phyloP scores from a whole-genome alignment of 1,140 invertebrate genomes.

The Magallana ariakensis region DNA sequence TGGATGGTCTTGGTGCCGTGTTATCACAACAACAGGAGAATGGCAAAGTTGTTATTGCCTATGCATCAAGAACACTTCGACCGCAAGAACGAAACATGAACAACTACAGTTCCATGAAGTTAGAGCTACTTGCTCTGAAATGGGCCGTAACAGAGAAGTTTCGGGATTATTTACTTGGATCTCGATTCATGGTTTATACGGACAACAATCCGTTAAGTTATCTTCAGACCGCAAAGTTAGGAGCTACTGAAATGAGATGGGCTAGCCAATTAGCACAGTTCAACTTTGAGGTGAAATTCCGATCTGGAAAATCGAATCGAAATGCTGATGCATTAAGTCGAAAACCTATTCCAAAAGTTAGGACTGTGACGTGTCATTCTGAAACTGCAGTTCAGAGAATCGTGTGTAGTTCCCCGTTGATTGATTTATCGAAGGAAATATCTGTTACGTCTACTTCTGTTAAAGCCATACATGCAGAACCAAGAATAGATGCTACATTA shows the following conservation, averaged over 20 bases:
- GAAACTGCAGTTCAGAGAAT: conserved; percentile 27
- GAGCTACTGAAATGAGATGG: conserved; percentile 62
- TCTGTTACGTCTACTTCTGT: not conserved
- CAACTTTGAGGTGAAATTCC: conserved; percentile 58
- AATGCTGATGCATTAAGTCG: conserved; percentile 56
- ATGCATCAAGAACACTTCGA: not conserved
- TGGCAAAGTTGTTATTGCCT: not conserved
- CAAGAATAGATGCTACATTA: not conserved
- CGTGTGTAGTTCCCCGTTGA: not conserved
- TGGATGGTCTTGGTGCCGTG: not conserved
- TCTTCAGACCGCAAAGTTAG: conserved; percentile 56
- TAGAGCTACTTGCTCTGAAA: too few species aligned
- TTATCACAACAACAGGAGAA: conserved; percentile 1
- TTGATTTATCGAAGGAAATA: not conserved
- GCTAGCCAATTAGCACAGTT: conserved; percentile 59
- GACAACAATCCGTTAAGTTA: too few species aligned
- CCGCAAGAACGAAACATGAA: not conserved
- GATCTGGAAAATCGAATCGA: conserved; percentile 38
- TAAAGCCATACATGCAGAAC: not conserved
- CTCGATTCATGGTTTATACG: too few species aligned
- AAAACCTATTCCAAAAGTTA: conserved; percentile 27
- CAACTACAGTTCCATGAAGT: too few species aligned
- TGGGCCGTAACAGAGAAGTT: too few species aligned
- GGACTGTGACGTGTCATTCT: conserved; percentile 28
- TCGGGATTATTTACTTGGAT: too few species aligned